Conservation (phyloP, 2,888 invertebrate species). For the Cryptocephalus moraei region DNA sequence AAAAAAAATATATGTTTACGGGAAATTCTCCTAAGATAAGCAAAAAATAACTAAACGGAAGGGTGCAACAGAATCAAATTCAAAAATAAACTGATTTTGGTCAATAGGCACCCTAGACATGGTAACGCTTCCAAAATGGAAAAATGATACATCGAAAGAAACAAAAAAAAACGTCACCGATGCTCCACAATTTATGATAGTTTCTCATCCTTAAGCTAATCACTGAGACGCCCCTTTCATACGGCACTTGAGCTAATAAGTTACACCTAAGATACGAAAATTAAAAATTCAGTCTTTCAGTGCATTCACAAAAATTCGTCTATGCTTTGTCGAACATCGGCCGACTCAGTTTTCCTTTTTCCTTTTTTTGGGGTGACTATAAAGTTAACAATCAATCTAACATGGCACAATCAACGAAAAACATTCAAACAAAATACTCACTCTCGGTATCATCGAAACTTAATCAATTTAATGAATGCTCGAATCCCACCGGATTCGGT, state of each 20-base stretch:
- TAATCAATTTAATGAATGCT: too few species aligned
- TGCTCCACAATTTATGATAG: conserved; percentile 25
- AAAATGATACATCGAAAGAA: not conserved
- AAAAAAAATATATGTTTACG: too few species aligned
- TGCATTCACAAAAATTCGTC: conserved; percentile 21
- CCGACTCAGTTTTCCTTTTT: not conserved
- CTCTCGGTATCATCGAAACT: too few species aligned
- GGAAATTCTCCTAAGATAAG: too few species aligned
- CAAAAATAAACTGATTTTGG: conserved; percentile 7
- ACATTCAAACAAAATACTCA: conserved; percentile 23
- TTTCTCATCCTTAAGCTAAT: not conserved
- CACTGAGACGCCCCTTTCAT: conserved; percentile 14
- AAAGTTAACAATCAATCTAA: conserved; percentile 29
- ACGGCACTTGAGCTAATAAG: conserved; percentile 27
- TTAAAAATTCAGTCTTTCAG: conserved; percentile 25
- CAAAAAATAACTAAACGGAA: too few species aligned
- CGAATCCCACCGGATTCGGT: too few species aligned
- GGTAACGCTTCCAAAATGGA: conserved; percentile 27
- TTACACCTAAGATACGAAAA: conserved; percentile 14
- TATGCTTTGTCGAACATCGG: conserved; percentile 29
- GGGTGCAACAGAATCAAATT: too few species aligned
- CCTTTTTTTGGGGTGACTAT: conserved; percentile 22
- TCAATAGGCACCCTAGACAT: conserved; percentile 31
- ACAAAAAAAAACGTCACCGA: conserved; percentile 20
- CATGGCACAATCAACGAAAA: conserved; percentile 34